These are phyloP conservation scores for Ciconia boyciana DNA, from an alignment of 2,113 vertebrate species.

Conservation along the genomic window DNA sequence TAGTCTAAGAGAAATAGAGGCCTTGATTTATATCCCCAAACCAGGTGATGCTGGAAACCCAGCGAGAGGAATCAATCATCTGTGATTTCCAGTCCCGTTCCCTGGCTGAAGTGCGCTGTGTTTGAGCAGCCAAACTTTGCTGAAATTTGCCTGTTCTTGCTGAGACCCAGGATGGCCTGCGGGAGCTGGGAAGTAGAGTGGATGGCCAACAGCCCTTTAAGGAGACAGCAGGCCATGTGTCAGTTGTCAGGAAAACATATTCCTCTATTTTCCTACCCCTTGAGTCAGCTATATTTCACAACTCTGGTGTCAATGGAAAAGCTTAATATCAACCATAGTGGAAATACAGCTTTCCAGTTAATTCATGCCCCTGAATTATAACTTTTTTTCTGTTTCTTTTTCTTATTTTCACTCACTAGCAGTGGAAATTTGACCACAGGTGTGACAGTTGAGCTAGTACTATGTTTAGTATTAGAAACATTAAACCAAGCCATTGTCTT, in stretches of 20 bases:
- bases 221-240: constrained; percentile 39
- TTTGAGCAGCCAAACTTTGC: not conserved
- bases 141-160: not conserved
- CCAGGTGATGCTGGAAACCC: not conserved
- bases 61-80: not conserved
- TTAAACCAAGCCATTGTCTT: not conserved
- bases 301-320: constrained; percentile 1
- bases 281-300: constrained; percentile 62
- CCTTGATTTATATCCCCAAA: not conserved
- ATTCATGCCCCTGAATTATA: not conserved
- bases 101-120: not conserved
- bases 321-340: constrained; percentile 10
- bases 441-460: not conserved
- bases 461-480: not conserved
- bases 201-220: constrained; percentile 30
- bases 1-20: not conserved
- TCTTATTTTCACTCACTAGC: not conserved
- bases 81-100: not conserved
- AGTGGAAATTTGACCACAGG: not conserved
- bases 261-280: constrained; percentile 37
- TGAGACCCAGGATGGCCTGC: not conserved
- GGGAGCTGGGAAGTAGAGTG: not conserved
- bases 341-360: constrained; percentile 47
- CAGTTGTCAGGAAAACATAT: constrained; percentile 57
- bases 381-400: not conserved